Conservation (phyloP, 1,140 invertebrate genomes). For the Euwallacea similis region DNA sequence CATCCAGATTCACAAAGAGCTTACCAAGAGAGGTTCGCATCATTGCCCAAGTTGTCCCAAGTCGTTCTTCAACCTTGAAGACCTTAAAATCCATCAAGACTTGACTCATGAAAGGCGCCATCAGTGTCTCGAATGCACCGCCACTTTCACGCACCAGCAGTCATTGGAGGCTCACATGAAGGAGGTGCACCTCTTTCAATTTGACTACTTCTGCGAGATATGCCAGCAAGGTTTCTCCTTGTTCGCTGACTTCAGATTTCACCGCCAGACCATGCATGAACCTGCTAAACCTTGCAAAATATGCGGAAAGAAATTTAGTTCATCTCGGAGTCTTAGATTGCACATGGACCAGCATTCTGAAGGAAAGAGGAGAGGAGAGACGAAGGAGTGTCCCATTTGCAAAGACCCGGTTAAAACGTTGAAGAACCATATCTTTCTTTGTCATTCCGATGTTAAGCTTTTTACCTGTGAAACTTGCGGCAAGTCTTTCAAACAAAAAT, state of each 20-base stretch:
- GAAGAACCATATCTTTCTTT: neutral
- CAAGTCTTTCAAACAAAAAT: conserved; percentile 6
- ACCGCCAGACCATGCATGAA: neutral
- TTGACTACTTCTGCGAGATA: conserved; percentile 4
- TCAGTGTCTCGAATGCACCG: no score
- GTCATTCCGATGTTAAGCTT: conserved; percentile 10
- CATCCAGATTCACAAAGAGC: no score
- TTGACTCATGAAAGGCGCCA: no score
- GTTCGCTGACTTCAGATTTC: neutral
- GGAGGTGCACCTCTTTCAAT: neutral
- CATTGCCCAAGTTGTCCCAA: no score
- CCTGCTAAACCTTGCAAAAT: neutral
- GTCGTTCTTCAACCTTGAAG: no score
- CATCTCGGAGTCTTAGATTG: neutral
- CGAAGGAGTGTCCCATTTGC: neutral
- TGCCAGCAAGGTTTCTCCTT: conserved; percentile 18
- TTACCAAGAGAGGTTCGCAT: no score
- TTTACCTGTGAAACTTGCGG: conserved; percentile 23
- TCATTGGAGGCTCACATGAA: neutral
- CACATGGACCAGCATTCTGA: neutral
- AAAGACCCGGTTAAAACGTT: neutral
- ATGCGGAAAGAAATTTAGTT: neutral
- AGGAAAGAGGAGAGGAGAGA: neutral
- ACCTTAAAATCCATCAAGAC: no score
- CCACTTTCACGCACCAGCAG: no score